These are phyloP conservation scores for Phlogophora meticulosa DNA, from an alignment of 2,888 invertebrate species.

Conservation along the genomic window DNA sequence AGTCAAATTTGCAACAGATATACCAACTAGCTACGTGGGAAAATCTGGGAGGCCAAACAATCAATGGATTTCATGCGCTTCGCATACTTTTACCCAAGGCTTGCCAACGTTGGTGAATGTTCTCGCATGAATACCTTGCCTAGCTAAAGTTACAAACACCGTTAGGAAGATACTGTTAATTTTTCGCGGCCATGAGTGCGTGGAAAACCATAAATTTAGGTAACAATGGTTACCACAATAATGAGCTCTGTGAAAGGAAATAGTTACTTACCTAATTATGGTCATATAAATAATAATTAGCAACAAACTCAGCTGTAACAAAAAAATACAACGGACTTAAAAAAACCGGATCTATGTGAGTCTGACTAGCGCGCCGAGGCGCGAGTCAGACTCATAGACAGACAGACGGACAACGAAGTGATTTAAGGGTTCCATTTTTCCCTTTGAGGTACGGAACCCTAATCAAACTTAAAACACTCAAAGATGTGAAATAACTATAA, in stretches of 20 bases:
- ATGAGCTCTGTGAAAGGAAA: not conserved
- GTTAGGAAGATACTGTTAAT: not conserved
- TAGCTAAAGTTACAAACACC: not conserved
- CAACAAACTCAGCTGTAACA: too few species aligned
- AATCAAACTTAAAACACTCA: too few species aligned
- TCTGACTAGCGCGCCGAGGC: too few species aligned
- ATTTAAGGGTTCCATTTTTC: too few species aligned
- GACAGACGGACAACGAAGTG: too few species aligned
- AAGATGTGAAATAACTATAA: too few species aligned
- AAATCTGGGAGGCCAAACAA: slow-evolving; percentile 6
- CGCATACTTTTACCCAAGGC: not conserved
- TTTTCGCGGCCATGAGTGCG: slow-evolving; percentile 12
- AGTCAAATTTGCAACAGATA: not conserved
- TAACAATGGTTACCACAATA: slow-evolving; percentile 12
- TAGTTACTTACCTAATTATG: too few species aligned
- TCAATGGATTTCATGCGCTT: slow-evolving; percentile 7
- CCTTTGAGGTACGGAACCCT: too few species aligned
- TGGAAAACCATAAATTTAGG: not conserved
- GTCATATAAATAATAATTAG: too few species aligned
- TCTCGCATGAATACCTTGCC: slow-evolving; percentile 7
- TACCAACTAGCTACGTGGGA: slow-evolving; percentile 22
- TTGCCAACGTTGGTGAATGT: not conserved
- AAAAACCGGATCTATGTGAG: too few species aligned
- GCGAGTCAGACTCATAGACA: too few species aligned
- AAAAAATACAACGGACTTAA: too few species aligned